phyloP scores from a whole-genome alignment of 2,797 vertebrate species.

The Ara ararauna region DNA sequence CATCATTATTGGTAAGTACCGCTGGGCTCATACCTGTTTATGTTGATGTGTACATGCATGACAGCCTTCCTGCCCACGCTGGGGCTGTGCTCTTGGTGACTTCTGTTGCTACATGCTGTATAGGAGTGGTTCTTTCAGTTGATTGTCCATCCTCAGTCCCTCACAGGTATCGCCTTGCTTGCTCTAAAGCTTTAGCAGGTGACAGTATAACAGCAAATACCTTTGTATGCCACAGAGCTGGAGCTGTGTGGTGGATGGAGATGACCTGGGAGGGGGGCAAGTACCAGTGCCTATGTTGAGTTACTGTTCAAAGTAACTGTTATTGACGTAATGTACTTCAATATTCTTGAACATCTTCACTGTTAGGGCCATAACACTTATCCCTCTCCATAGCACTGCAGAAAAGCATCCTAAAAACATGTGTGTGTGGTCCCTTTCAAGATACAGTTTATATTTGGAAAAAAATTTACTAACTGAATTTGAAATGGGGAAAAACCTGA shows the following conservation, averaged over 20 bases:
- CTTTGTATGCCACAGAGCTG: neutral
- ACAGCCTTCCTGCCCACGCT: neutral
- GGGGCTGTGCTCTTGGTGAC: neutral
- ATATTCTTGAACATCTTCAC: neutral
- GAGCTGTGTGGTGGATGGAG: neutral
- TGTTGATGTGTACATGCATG: accelerated
- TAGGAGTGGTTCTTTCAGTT: neutral
- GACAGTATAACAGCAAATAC: neutral
- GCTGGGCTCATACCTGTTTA: accelerated
- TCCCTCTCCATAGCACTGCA: neutral
- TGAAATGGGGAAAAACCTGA: neutral
- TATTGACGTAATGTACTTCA: too few relatives aligned
- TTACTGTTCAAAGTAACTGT: neutral
- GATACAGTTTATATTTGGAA: neutral
- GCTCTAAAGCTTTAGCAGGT: neutral
- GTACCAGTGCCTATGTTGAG: neutral
- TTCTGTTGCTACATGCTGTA: neutral
- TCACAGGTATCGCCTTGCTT: neutral
- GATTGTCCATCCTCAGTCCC: neutral
- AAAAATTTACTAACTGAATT: neutral
- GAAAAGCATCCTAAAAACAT: neutral
- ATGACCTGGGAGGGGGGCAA: neutral
- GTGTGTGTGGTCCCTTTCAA: neutral
- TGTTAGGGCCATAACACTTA: neutral
- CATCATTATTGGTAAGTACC: constrained; percentile 98